Percentiles rank a stretch among this genome's conserved stretches.
Evolutionary conservation across 2,113 vertebrate genomes (phyloP).

Genomic region (Egretta garzetta): DNA sequence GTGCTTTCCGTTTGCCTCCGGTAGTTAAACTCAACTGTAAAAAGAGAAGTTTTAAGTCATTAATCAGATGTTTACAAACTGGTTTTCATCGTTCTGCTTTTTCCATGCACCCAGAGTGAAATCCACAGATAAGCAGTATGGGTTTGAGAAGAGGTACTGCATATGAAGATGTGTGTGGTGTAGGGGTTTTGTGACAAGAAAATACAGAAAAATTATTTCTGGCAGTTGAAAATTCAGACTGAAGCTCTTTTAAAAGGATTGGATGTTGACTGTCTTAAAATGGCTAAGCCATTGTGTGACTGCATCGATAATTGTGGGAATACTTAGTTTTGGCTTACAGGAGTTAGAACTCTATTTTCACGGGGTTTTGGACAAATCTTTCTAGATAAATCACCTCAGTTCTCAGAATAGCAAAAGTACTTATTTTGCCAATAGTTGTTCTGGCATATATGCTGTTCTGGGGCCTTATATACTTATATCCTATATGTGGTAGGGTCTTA

Average conservation of each 20-base stretch:
- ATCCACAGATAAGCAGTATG: accelerated
- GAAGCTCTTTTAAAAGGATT: neutral
- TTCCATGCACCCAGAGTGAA: accelerated
- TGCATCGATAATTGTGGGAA: neutral
- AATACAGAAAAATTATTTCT: neutral
- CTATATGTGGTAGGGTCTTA: neutral
- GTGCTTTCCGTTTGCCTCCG: accelerated
- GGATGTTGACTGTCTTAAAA: neutral
- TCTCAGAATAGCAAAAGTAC: neutral
- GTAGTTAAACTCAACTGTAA: neutral
- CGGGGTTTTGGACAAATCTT: neutral
- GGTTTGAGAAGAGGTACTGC: neutral
- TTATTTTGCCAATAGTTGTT: neutral
- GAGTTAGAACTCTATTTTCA: neutral
- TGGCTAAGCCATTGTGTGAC: neutral
- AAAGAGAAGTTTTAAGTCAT: too few relatives aligned
- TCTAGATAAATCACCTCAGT: neutral
- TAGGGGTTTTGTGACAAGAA: neutral
- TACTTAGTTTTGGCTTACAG: neutral
- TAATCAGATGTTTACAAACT: neutral
- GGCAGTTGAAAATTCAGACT: neutral
- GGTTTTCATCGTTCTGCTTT: accelerated
- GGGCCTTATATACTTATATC: accelerated
- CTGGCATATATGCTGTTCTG: neutral
- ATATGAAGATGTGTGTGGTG: accelerated